Evolutionary conservation across 2,888 invertebrate species (phyloP).

Genomic region (Cabera pusaria): DNA sequence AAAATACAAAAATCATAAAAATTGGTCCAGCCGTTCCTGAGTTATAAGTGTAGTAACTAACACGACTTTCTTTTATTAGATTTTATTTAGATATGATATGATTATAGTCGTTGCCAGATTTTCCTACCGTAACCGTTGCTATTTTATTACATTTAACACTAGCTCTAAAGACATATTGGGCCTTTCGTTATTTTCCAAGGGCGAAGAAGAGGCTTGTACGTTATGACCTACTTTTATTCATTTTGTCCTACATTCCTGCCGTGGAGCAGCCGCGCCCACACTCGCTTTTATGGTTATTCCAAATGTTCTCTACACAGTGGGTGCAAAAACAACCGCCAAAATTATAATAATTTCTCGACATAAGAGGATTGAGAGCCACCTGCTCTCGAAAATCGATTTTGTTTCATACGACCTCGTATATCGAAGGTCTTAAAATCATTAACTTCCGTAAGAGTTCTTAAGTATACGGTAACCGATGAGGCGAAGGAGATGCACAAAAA

Average conservation of each 20-base stretch:
- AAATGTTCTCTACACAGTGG: conserved; percentile 11
- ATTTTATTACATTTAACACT: too few species aligned
- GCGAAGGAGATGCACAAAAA: conserved; percentile 56
- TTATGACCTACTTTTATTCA: conserved; percentile 37
- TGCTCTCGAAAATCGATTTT: conserved; percentile 8
- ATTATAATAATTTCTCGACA: conserved; percentile 8
- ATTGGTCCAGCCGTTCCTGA: too few species aligned
- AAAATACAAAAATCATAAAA: too few species aligned
- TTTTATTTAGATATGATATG: too few species aligned
- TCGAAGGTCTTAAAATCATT: conserved; percentile 20
- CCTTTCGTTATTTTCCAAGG: too few species aligned
- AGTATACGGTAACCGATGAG: conserved; percentile 29
- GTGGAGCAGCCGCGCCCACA: conserved; percentile 31
- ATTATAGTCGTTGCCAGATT: too few species aligned
- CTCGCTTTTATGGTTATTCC: conserved; percentile 19
- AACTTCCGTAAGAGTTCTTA: conserved; percentile 30
- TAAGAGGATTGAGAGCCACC: conserved; percentile 10
- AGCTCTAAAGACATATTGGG: too few species aligned
- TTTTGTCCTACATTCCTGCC: conserved; percentile 34
- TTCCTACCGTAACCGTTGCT: too few species aligned
- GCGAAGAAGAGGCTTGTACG: conserved; percentile 20
- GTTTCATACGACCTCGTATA: conserved; percentile 15
- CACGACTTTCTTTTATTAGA: too few species aligned
- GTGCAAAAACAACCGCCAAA: conserved; percentile 10
- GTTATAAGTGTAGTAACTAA: too few species aligned